Conservation (phyloP, 2,113 vertebrate species). For the Sorex fumeus region DNA sequence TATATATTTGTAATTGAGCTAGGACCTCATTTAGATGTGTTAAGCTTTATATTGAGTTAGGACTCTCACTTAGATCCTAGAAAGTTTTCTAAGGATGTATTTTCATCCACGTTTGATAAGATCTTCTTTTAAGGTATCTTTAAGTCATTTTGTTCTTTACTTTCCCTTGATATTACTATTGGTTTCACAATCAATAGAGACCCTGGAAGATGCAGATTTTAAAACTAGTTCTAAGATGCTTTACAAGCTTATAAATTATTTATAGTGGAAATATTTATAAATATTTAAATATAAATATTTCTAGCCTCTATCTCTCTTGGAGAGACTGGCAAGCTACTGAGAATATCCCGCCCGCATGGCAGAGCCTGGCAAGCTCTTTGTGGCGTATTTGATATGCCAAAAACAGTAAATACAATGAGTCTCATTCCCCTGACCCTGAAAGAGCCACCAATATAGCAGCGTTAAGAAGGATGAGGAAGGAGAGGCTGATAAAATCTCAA, state of each 20-base stretch:
- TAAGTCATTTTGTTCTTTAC: background rate
- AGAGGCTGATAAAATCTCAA: too few relatives aligned
- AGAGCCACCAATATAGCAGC: too few relatives aligned
- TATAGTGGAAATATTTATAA: background rate
- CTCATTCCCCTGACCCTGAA: too few relatives aligned
- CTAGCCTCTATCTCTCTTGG: too few relatives aligned
- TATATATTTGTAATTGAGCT: constrained; percentile 55
- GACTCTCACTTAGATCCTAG: constrained; percentile 44
- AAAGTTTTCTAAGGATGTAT: constrained; percentile 41
- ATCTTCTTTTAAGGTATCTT: constrained; percentile 59
- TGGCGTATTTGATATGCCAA: too few relatives aligned
- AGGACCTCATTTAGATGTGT: constrained; percentile 51
- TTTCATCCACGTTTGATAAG: constrained; percentile 39
- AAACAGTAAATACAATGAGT: too few relatives aligned
- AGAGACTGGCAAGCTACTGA: too few relatives aligned
- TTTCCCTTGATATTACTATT: constrained; percentile 1
- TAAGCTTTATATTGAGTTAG: constrained; percentile 58
- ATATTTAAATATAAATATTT: too few relatives aligned
- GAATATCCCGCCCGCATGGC: too few relatives aligned
- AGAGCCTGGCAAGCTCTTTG: too few relatives aligned
- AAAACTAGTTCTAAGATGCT: constrained; percentile 16
- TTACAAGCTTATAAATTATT: background rate
- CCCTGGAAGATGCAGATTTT: constrained; percentile 36
- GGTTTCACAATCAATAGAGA: constrained; percentile 33
- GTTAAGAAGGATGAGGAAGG: too few relatives aligned